Base-by-base conservation (phyloP, 2,888 invertebrate species). In the Lasioglossum malachurum region DNA sequence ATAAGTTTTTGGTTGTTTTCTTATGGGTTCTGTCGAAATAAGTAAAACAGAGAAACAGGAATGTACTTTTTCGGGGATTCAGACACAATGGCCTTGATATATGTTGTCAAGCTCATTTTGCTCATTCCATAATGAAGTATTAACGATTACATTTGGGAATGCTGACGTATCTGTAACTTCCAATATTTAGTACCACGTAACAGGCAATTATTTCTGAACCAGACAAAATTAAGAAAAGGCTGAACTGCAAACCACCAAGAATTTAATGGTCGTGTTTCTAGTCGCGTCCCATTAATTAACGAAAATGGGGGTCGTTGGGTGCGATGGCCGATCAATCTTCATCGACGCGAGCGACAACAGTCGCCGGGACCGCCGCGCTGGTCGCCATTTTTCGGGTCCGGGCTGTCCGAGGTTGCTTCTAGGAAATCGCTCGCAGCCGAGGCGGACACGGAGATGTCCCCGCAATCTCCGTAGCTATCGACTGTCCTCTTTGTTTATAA, bases 401-500 rank as follows among this genome's bases (percentile, higher is more conserved):
- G 4, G 31, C 35, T 41, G 53, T 41, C n/a, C 27, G 71, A 23
- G 38, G 69, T 67, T 19, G 75, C 60, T 86, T 88, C 88, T 76
- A 78, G 82, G 88, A 88, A 88, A 82, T 80, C 77, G 83, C 49
- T 83, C 77, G n/a, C 80, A 75, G 72, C 67, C 60, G 76, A 27
- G 57, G 75, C 71, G 57, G 35, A 80, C 81, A 67, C 75, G 69
- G 75, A 14, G 83, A 84, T 88, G 83, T 88, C 80, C 35, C 69
- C 41, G 87, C 83, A 78, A 81, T 82, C 83, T 78, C 60, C 75
- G 64, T 41, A 69, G n/a, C 27, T 80, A 82, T 86, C 86, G 82
- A 79, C 87, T 80, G 60, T 76, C 83, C 74, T 80, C 82, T 90
- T 89, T 89, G 88, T 89, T 89, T 90, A 90, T 89, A 89, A 88